Percentiles rank a stretch among this genome's conserved stretches.
phyloP scores from a whole-genome alignment of 1,140 invertebrate genomes.

The Mercenaria mercenaria region DNA sequence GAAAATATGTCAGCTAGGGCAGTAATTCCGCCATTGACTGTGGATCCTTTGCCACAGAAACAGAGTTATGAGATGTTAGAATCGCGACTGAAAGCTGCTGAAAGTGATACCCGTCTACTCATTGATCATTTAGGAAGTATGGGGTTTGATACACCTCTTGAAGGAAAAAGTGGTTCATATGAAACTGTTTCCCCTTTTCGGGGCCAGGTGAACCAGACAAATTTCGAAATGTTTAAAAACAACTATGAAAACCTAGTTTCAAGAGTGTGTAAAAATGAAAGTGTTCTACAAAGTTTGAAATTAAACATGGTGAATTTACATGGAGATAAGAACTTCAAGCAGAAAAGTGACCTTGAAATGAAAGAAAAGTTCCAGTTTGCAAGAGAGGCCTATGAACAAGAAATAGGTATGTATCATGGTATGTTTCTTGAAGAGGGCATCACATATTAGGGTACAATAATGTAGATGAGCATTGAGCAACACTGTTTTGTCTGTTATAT shows the following conservation, averaged over 20 bases:
- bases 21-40: slow-evolving; percentile 75
- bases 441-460: too few relatives aligned
- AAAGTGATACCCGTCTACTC: slow-evolving; percentile 72
- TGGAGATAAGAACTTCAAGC: slow-evolving; percentile 64
- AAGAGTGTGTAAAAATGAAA: slow-evolving; percentile 77
- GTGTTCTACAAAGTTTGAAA: slow-evolving; percentile 76
- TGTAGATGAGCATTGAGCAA: too few relatives aligned
- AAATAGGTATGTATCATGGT: slow-evolving; percentile 57
- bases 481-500: too few relatives aligned
- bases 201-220: slow-evolving; percentile 37
- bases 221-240: slow-evolving; percentile 65
- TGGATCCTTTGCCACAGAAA: slow-evolving; percentile 52
- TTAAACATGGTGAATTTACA: slow-evolving; percentile 71
- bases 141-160: slow-evolving; percentile 52
- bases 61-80: slow-evolving; percentile 72
- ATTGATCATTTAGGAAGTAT: slow-evolving; percentile 69
- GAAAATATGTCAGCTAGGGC: slow-evolving; percentile 64
- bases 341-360: slow-evolving; percentile 65
- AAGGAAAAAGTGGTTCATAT: slow-evolving; percentile 1
- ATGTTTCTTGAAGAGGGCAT: too few relatives aligned
- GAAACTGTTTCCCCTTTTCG: slow-evolving; percentile 44
- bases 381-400: slow-evolving; percentile 67
- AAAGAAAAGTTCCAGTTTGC: slow-evolving; percentile 67
- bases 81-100: slow-evolving; percentile 74
- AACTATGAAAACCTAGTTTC: slow-evolving; percentile 76